These are phyloP conservation scores for Ceuthmochares aereus DNA, from an alignment of 2,113 vertebrate species.

Conservation along the genomic window DNA sequence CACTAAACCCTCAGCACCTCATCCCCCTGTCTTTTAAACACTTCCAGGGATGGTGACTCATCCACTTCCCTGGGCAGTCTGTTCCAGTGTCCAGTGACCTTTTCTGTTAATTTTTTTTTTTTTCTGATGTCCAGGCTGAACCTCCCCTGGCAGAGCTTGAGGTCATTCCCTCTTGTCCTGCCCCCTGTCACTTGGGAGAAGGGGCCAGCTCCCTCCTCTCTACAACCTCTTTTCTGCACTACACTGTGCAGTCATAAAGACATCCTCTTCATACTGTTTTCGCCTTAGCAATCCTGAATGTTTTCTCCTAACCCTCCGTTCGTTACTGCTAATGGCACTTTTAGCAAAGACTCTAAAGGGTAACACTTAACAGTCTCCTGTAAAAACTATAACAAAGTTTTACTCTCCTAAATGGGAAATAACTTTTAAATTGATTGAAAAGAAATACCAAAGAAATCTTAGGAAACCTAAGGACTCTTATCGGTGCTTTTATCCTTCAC, in stretches of 20 bases:
- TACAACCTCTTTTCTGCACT: no score
- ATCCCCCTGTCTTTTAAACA: no score
- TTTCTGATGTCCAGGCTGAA: no score
- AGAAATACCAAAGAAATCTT: not conserved
- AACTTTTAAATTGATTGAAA: not conserved
- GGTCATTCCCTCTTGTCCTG: no score
- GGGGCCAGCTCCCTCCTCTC: no score
- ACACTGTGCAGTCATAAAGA: not conserved
- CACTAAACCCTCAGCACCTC: no score
- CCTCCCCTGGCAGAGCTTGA: no score
- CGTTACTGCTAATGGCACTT: not conserved
- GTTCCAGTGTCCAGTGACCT: no score
- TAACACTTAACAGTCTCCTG: not conserved
- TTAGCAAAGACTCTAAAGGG: not conserved
- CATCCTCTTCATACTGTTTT: not conserved
- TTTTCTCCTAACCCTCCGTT: not conserved
- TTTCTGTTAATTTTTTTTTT: no score
- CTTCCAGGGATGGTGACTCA: no score
- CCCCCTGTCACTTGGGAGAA: no score
- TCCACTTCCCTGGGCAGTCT: no score
- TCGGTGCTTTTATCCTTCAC: fast-evolving
- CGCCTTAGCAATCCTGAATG: not conserved
- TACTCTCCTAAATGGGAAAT: not conserved
- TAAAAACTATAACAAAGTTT: not conserved
- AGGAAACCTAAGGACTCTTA: not conserved